Conservation (phyloP, 2,113 vertebrate species). For the Heterotis niloticus region DNA sequence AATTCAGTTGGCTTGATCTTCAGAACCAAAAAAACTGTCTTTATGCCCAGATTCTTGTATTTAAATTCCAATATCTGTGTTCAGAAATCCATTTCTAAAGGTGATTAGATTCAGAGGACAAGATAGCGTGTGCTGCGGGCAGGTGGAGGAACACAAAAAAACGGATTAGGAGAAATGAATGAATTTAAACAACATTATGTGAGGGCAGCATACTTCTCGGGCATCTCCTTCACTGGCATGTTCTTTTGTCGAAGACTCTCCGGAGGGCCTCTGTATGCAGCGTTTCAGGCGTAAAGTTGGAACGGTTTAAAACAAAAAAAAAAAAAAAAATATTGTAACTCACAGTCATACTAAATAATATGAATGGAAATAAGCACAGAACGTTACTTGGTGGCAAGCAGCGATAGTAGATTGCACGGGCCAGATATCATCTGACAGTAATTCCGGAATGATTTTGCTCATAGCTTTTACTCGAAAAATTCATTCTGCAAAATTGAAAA, state of each 20-base stretch:
- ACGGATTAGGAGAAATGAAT: slow-evolving; percentile 16
- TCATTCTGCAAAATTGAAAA: background rate
- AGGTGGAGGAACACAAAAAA: slow-evolving; percentile 13
- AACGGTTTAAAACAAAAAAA: background rate
- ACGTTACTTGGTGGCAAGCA: background rate
- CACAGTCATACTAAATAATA: background rate
- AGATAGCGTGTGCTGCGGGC: slow-evolving; percentile 13
- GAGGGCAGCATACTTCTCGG: background rate
- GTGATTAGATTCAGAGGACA: slow-evolving; percentile 20
- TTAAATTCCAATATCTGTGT: slow-evolving; percentile 12
- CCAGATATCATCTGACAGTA: background rate
- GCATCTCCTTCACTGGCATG: too few species aligned
- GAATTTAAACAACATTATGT: slow-evolving; percentile 4
- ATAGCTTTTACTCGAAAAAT: slow-evolving; percentile 7
- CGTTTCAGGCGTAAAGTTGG: background rate
- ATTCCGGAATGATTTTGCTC: slow-evolving; percentile 6
- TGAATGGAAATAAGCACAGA: background rate
- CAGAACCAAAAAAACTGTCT: background rate
- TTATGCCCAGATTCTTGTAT: background rate
- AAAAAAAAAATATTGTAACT: background rate
- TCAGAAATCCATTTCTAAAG: slow-evolving; percentile 5
- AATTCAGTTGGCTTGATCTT: background rate
- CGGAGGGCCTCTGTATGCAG: background rate
- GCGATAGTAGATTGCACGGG: background rate
- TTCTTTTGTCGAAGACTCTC: slow-evolving; percentile 7